Base-by-base conservation (phyloP, 2,113 vertebrate genomes). In the Chamaea fasciata region DNA sequence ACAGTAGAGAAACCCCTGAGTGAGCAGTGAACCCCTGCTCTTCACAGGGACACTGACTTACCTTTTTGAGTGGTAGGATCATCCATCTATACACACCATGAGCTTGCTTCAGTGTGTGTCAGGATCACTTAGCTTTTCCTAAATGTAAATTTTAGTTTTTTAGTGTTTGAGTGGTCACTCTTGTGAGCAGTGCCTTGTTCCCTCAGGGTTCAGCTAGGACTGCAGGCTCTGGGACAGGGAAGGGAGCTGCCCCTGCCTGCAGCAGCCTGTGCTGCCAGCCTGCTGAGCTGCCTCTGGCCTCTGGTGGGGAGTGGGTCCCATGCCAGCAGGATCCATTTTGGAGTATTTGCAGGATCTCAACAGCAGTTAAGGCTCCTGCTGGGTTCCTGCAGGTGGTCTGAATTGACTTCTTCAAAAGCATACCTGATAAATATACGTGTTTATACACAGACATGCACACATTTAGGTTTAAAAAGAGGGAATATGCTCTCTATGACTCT, bases 291-390 rank as follows among this genome's bases (percentile, higher is more conserved):
- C 8, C 1, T 31, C 33, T 19, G 4, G 37, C 37, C 37, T 39
- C 37, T 13, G 27, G 10, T 26, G 27, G 18, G 27, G 1, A 64
- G 11, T 0, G 3, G 35, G 16, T 59, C 59, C 53, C 3, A 2
- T 0, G 0, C 13, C 41, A 65, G 52, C 31, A 35, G 50, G 41
- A 63, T 42, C 12, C 5, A 2, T 65, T 94, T 77, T 78, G 69
- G 65, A 74, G 24, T 11, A 3, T 78, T 81, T 77, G 33, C 15
- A 53, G 56, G 10, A 85, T 68, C 41, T 65, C 50, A 35, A 27
- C 6, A 4, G n/a, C 49, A 46, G 44, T 60, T 46, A 26, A 68
- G 11, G 7, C 50, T 93, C 78, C 82, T 74, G 30, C 59, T 87
- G 82, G 52, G 37, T 39, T 93, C 41, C 55, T 68, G 15, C 74